Percentiles rank a stretch among this genome's conserved stretches.
Conservation (phyloP, 2,113 vertebrate genomes). For the Atractosteus spatula region DNA sequence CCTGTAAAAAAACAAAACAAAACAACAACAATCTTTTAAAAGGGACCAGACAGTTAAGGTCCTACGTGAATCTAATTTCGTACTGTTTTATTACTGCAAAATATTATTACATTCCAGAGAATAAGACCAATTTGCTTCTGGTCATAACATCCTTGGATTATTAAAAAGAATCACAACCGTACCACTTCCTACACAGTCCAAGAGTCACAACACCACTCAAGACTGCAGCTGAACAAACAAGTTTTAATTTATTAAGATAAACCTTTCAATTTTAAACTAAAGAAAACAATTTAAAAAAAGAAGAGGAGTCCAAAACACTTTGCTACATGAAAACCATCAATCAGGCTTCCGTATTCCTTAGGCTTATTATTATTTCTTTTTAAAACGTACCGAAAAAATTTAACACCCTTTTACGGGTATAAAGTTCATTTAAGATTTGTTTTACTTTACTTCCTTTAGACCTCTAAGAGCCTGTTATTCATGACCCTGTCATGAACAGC, state of each 20-base stretch:
- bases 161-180: constrained; percentile 45
- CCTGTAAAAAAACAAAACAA: not conserved
- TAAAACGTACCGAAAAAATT: constrained; percentile 3
- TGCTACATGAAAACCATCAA: constrained; percentile 4
- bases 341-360: too few relatives aligned
- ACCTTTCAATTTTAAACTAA: constrained; percentile 3
- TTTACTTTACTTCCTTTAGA: not conserved
- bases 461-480: not conserved
- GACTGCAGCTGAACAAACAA: constrained; percentile 29
- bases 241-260: constrained; percentile 19
- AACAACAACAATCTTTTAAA: not conserved
- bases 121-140: constrained; percentile 37
- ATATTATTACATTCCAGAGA: constrained; percentile 20
- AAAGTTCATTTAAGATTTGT: not conserved
- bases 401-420: not conserved
- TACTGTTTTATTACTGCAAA: constrained; percentile 16
- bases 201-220: constrained; percentile 23
- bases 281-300: constrained; percentile 29
- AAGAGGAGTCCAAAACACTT: constrained; percentile 30
- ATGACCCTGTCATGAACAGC: constrained; percentile 13
- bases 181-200: constrained; percentile 35
- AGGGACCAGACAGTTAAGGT: constrained; percentile 5
- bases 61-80: constrained; percentile 8
- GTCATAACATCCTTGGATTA: constrained; percentile 25
- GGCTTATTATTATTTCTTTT: not conserved